Conservation (phyloP, 2,888 invertebrate species). For the Cataglyphis livida region DNA sequence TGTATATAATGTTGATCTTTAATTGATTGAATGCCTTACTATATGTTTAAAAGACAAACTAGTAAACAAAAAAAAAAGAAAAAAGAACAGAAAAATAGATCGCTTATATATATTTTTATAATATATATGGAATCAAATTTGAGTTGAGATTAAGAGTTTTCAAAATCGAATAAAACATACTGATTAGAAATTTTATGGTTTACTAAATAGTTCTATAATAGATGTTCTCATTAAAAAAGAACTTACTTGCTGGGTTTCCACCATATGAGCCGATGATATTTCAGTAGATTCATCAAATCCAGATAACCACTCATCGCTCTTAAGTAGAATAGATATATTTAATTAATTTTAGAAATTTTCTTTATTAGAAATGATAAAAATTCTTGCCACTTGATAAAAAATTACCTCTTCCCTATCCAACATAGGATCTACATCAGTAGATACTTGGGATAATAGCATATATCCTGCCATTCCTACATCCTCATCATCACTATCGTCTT, state of each 20-base stretch:
- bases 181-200: neutral
- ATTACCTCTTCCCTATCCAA: constrained; percentile 80
- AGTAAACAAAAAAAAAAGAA: neutral
- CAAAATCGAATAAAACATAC: neutral
- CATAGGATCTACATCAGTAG: constrained; percentile 79
- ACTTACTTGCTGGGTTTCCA: constrained; percentile 64
- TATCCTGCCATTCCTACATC: constrained; percentile 79
- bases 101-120: neutral
- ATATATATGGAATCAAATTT: neutral
- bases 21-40: neutral
- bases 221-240: constrained; percentile 4
- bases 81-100: neutral
- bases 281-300: constrained; percentile 58
- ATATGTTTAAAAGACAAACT: neutral
- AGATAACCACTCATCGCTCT: constrained; percentile 80
- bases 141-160: neutral
- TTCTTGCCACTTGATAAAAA: neutral
- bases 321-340: neutral
- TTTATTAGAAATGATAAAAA: neutral
- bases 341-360: neutral
- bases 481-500: constrained; percentile 81
- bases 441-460: constrained; percentile 79
- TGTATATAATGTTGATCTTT: neutral
- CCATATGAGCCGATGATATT: constrained; percentile 27
- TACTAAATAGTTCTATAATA: neutral